Base-by-base conservation (phyloP, 1,140 invertebrate genomes). In the Hycleus cichorii region DNA sequence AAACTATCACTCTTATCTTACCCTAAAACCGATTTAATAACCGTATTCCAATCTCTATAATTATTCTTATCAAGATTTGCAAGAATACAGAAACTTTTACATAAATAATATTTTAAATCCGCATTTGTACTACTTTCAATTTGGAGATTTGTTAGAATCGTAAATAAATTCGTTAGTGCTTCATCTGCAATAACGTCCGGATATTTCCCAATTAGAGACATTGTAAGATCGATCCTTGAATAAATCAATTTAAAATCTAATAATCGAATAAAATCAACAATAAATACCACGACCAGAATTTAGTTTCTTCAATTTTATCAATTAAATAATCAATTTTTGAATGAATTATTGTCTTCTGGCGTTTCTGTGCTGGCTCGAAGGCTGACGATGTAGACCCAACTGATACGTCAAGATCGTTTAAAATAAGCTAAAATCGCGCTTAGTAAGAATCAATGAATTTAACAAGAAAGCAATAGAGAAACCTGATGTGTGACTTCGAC, bases 1-100 rank as follows among this genome's bases (percentile, higher is more conserved):
- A 18, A 18, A 18, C 18, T 18, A 18, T 18, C 18, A 18, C 18
- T 18, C 18, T 18, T 18, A 27, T 38, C 24, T 54, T 64, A 79
- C 77, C 77, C 72, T 56, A 77, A 59, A 6, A 71, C 64, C 39
- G 69, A 69, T 54, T 78, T 74, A 67, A 72, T 76, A 11, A 78
- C 70, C 47, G 73, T 66, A 38, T 65, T 67, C 77, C 77, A 79
- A 10, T 73, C 60, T 49, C 60, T 63, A 39, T 67, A 39, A 47
- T 53, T 61, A n/a, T 67, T 65, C 12, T 26, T 26, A 49, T 59
- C 45, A 2, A 71, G 57, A 52, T 48, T 32, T 9, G 57, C 53
- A 64, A 75, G 67, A 42, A 71, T 32, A 32, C 32, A 32, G 7
- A 32, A 3, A 32, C 32, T 32, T 32, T 32, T 32, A 32, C 7